Base-by-base conservation (phyloP, 2,113 vertebrate genomes). In the Craseonycteris thonglongyai region DNA sequence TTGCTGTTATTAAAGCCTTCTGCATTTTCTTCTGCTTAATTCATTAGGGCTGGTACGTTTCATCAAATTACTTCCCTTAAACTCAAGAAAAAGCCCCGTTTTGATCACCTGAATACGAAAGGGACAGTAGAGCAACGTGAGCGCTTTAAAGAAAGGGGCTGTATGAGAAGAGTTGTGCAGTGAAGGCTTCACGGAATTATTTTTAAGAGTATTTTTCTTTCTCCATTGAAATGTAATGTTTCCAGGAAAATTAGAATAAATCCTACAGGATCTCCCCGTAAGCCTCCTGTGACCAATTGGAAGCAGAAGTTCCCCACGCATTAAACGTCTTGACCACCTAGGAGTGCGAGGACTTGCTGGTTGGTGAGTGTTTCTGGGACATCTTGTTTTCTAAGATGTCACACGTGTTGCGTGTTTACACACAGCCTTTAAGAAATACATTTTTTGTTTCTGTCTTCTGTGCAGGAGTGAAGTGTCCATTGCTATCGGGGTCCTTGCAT, bases 1-100 rank as follows among this genome's bases (percentile, higher is more conserved):
- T 96, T 95, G 81, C 58, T 92, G 72, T 96, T 92, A 92, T 88
- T 91, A 96, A 95, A 80, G 82, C 85, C 76, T 87, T 94, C 85
- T 96, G 76, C 76, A 95, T 96, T 95, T 96, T 89, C 83, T 75
- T 96, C 94, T 19, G 40, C 72, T 92, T 96, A 88, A 95, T 96
- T 97, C 94, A 96, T 95, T 85, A 95, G 49, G 84, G 65, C 35
- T 89, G 68, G 96, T 89, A 90, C 85, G 89, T 93, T 96, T 96
- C 65, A 93, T 76, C 87, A 69, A 97, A 86, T 95, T 83, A 65
- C 72, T 91, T 96, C 88, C 68, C 63, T 96, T 90, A 92, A 58
- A 85, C 91, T 93, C 86, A 95, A 93, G 75, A 92, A 80, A 81
- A 86, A 85, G 68, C 40, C 72, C 59, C 61, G 35, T 88, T 78